Percentiles rank a stretch among this genome's conserved stretches.
phyloP scores from a whole-genome alignment of 2,113 vertebrate species.

The Chloropsis cyanopogon region DNA sequence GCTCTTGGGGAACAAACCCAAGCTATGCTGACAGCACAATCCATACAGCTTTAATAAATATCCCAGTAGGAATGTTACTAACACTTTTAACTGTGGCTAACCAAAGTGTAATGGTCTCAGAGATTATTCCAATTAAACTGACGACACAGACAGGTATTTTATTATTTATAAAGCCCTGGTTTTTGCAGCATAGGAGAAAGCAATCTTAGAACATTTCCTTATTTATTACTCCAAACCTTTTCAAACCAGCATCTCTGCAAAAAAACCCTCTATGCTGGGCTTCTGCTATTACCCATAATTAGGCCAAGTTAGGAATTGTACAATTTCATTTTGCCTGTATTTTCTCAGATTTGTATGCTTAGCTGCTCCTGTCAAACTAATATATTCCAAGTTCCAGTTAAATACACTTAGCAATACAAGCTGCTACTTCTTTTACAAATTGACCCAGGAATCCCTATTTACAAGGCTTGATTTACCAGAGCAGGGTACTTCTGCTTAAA shows the following conservation, averaged over 20 bases:
- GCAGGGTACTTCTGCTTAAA: not conserved
- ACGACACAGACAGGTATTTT: not conserved
- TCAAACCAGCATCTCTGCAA: not conserved
- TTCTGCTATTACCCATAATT: not conserved
- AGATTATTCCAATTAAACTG: not conserved
- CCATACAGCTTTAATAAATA: not conserved
- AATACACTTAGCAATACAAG: not conserved
- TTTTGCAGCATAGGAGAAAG: not conserved
- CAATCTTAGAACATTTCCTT: not conserved
- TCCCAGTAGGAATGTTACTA: not conserved
- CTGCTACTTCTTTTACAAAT: not conserved
- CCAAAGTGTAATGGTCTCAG: not conserved
- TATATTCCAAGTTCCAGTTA: not conserved
- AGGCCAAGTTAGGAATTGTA: not conserved
- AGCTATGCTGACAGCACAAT: not conserved
- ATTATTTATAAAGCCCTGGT: not conserved
- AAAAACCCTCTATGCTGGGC: not conserved
- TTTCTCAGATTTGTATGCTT: not conserved
- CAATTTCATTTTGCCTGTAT: not conserved
- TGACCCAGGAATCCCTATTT: not conserved
- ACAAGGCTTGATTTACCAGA: not conserved
- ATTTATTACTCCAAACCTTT: not conserved
- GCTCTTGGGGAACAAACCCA: not conserved
- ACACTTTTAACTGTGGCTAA: not conserved
- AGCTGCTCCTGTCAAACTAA: not conserved